Percentiles rank a stretch among this genome's conserved stretches.
phyloP scores from a whole-genome alignment of 2,797 vertebrate genomes.

The Squalus acanthias region DNA sequence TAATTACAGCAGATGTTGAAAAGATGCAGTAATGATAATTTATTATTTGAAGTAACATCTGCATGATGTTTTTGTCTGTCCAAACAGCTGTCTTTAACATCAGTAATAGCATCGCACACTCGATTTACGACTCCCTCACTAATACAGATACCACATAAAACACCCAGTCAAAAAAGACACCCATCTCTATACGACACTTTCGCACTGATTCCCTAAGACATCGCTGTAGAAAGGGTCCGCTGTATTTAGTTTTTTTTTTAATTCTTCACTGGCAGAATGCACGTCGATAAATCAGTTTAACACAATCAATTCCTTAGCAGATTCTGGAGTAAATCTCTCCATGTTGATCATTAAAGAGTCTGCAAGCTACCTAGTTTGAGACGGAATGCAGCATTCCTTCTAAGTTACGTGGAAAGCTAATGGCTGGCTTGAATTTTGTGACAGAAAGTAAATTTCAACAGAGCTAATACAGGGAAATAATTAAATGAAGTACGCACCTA shows the following conservation, averaged over 20 bases:
- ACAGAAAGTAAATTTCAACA: background rate
- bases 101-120: background rate
- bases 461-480: background rate
- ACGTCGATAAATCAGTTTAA: background rate
- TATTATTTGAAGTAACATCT: background rate
- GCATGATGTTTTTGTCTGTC: background rate
- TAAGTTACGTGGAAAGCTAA: background rate
- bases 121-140: background rate
- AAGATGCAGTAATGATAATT: constrained; percentile 8
- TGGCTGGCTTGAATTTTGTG: background rate
- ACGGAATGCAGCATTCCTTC: background rate
- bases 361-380: background rate
- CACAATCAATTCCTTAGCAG: no score
- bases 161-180: background rate
- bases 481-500: background rate
- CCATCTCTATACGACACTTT: background rate
- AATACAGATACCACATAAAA: background rate
- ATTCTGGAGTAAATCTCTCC: background rate
- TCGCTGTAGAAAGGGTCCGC: background rate
- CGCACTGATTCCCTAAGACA: background rate
- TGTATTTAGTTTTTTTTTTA: background rate
- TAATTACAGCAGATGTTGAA: constrained; percentile 28
- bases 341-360: background rate
- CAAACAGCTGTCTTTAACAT: background rate
- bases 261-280: background rate